Percentiles rank a stretch among this genome's conserved stretches.
Conservation (phyloP, 2,113 vertebrate species). For the Paramisgurnus dabryanus region DNA sequence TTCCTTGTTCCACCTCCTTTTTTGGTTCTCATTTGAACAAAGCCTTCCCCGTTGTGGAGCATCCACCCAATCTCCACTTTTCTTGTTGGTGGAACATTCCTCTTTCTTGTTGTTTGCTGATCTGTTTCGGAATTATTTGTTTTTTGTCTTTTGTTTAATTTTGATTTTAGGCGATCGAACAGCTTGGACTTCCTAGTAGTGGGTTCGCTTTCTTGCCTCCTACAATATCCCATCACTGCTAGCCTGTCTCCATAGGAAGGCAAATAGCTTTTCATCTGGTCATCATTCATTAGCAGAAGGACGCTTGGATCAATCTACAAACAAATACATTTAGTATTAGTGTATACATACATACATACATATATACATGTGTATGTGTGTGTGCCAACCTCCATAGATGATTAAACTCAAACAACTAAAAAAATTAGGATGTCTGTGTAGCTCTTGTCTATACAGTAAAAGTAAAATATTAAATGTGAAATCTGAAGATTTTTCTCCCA, state of each 20-base stretch:
- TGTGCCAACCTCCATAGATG: too few species aligned
- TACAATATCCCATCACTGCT: constrained; percentile 5
- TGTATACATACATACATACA: too few species aligned
- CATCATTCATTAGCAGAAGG: background rate
- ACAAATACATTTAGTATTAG: too few species aligned
- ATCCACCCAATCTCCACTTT: constrained; percentile 20
- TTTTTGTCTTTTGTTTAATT: constrained; percentile 10
- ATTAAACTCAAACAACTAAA: too few species aligned
- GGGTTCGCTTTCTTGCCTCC: background rate
- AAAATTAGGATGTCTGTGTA: too few species aligned
- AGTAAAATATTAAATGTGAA: too few species aligned
- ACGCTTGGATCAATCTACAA: background rate
- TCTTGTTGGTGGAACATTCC: background rate
- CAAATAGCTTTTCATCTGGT: constrained; percentile 20
- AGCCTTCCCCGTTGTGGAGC: constrained; percentile 1
- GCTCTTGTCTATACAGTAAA: too few species aligned
- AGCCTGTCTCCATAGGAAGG: background rate
- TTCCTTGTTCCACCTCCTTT: constrained; percentile 1
- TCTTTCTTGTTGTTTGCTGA: background rate
- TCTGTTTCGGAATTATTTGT: background rate
- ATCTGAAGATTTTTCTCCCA: too few species aligned
- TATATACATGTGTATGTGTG: too few species aligned
- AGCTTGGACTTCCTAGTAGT: constrained; percentile 1
- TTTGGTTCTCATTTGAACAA: constrained; percentile 14
- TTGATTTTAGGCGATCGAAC: background rate